A percentile compares a stretch with the other conserved stretches of the same genome.
Conservation (phyloP, 2,888 invertebrate species). For the Mycalesis mineus region DNA sequence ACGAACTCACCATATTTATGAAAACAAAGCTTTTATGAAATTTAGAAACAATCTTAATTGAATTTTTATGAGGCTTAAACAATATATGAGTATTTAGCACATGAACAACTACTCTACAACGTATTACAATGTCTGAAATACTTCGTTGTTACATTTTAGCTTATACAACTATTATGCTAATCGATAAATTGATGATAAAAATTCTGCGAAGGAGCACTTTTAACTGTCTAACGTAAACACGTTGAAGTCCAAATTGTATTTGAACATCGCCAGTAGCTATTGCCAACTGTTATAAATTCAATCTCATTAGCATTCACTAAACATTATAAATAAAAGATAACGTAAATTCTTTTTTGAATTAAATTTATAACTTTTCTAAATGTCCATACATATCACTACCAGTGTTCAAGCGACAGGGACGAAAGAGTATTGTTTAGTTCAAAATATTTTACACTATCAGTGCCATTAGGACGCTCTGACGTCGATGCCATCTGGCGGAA, state of each 20-base stretch:
- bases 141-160: no score
- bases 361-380: background rate
- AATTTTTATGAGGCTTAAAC: no score
- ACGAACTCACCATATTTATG: no score
- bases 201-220: background rate
- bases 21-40: no score
- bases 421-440: background rate
- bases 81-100: no score
- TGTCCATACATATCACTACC: background rate
- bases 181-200: background rate
- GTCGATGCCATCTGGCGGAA: no score
- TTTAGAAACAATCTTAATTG: no score
- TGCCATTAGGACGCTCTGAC: no score
- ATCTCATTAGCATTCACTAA: constrained; percentile 12
- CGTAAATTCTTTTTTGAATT: constrained; percentile 8
- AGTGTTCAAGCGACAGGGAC: background rate
- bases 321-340: constrained; percentile 10
- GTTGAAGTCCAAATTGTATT: constrained; percentile 23
- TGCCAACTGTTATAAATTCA: constrained; percentile 25
- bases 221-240: constrained; percentile 1
- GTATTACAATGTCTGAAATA: no score
- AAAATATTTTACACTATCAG: no score
- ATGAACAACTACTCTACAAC: no score
- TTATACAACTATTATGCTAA: no score
- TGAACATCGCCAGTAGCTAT: constrained; percentile 13